Evolutionary conservation across 2,888 invertebrate species (phyloP).

Genomic region (Cheilosia pagana): DNA sequence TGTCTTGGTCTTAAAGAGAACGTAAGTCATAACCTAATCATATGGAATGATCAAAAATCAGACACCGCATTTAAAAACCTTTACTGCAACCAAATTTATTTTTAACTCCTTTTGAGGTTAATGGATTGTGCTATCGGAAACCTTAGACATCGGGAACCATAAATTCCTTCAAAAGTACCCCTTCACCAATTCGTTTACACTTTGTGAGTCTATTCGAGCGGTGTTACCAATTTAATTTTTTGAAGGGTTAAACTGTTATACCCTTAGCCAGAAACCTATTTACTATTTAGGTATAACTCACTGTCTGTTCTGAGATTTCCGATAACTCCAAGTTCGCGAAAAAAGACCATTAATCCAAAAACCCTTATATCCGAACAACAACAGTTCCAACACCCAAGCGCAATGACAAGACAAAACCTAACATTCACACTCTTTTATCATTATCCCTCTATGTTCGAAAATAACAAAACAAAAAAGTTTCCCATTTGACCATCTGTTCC

Average conservation of each 20-base stretch:
- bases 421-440: background rate
- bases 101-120: too few relatives aligned
- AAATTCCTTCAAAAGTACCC: background rate
- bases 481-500: conserved; percentile 45
- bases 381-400: background rate
- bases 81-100: too few relatives aligned
- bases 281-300: background rate
- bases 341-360: background rate
- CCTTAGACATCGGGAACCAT: too few relatives aligned
- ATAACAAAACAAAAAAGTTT: conserved; percentile 8
- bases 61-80: too few relatives aligned
- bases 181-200: background rate
- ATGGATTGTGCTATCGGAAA: too few relatives aligned
- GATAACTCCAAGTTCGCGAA: background rate
- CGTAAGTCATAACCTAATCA: too few relatives aligned
- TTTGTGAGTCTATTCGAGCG: too few relatives aligned
- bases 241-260: background rate
- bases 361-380: background rate
- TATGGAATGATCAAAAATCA: too few relatives aligned
- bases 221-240: background rate
- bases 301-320: background rate
- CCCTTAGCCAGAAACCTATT: background rate
- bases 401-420: conserved; percentile 30
- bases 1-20: too few relatives aligned
- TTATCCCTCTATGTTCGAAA: conserved; percentile 3